Percentiles rank a stretch among this genome's conserved stretches.
Evolutionary conservation across 2,888 invertebrate species (phyloP).

Genomic region (Calameuta idolon): DNA sequence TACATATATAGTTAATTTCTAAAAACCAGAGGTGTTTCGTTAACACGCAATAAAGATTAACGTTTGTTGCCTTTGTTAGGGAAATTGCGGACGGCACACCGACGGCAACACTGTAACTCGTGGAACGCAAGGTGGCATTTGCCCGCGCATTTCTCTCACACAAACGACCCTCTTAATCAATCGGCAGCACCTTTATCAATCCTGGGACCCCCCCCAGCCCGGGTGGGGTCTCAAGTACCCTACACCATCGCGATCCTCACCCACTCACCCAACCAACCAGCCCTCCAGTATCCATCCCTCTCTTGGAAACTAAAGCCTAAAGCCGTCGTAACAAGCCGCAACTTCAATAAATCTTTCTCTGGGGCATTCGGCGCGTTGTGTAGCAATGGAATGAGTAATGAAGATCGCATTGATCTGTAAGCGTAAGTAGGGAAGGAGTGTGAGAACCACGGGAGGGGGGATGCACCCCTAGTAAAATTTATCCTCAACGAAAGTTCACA

Average conservation of each 20-base stretch:
- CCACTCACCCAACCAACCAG: slow-evolving; percentile 14
- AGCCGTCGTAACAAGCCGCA: slow-evolving; percentile 50
- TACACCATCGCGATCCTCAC: no score
- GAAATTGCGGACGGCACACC: no score
- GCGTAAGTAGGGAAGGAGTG: not conserved
- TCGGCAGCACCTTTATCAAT: slow-evolving; percentile 55
- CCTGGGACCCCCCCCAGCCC: not conserved
- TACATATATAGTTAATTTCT: no score
- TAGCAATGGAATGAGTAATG: slow-evolving; percentile 7
- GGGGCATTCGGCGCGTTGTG: not conserved
- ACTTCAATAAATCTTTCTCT: slow-evolving; percentile 50
- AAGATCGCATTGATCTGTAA: slow-evolving; percentile 6
- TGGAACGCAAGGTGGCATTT: slow-evolving; percentile 37
- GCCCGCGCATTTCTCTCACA: slow-evolving; percentile 54
- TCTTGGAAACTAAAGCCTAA: slow-evolving; percentile 39
- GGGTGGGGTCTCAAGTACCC: slow-evolving; percentile 7
- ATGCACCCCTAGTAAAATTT: no score
- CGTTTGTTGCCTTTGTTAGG: no score
- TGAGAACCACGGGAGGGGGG: not conserved
- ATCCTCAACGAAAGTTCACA: no score
- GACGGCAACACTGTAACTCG: not conserved
- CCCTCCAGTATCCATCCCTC: slow-evolving; percentile 18
- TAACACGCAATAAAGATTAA: no score
- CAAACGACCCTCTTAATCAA: slow-evolving; percentile 63
- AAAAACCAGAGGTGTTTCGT: no score